Evolutionary conservation across 2,113 vertebrate species (phyloP).

Genomic region (Nerophis lumbriciformis): DNA sequence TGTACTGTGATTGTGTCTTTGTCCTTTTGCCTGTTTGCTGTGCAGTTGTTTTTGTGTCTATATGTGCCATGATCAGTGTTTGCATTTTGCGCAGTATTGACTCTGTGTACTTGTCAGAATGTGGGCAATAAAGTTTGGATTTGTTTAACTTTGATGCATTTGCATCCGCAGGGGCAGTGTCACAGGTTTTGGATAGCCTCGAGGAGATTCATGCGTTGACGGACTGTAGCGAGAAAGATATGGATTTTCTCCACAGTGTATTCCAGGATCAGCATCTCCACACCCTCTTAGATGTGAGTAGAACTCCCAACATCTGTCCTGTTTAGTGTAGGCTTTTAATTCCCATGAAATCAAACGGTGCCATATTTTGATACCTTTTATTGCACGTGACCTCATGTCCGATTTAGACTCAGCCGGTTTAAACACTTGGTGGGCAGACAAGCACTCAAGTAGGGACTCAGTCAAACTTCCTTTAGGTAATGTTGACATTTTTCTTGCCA

Average conservation of each 20-base stretch:
- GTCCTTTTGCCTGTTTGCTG: constrained; percentile 28
- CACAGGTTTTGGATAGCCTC: constrained; percentile 96
- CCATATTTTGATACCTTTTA: too few relatives aligned
- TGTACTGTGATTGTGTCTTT: constrained; percentile 6
- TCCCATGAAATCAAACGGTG: too few relatives aligned
- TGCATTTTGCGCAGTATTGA: constrained; percentile 14
- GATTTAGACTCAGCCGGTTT: too few relatives aligned
- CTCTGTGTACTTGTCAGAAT: constrained; percentile 20
- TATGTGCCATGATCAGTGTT: constrained; percentile 26
- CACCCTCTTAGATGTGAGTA: constrained; percentile 93
- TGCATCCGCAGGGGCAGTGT: constrained; percentile 81
- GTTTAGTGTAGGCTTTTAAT: neutral
- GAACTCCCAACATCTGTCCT: neutral
- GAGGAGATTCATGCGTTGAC: constrained; percentile 98
- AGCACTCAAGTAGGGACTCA: too few relatives aligned
- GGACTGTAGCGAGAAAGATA: constrained; percentile 98
- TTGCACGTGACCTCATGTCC: too few relatives aligned
- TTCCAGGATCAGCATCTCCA: constrained; percentile 99
- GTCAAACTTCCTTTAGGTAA: too few relatives aligned
- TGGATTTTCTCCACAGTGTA: constrained; percentile 99
- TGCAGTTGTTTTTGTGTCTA: constrained; percentile 13
- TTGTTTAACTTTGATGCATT: neutral
- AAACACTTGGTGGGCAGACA: too few relatives aligned
- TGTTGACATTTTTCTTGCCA: too few relatives aligned
- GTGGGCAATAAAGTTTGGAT: neutral